Conservation (phyloP, 1,140 invertebrate species). For the Steinernema feltiae region DNA sequence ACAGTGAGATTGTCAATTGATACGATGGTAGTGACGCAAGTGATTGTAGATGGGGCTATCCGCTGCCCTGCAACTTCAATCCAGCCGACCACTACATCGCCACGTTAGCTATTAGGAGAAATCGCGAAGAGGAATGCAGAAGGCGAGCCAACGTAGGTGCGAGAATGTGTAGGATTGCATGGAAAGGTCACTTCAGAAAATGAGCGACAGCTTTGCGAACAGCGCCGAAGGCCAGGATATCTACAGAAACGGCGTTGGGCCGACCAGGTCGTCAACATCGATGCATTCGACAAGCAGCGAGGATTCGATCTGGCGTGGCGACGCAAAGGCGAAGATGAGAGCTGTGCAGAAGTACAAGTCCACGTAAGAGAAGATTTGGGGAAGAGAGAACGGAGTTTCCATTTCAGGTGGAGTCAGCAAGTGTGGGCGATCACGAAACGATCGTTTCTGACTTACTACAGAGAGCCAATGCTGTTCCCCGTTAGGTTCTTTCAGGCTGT, state of each 20-base stretch:
- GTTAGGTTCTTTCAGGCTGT: neutral
- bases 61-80: slow-evolving; percentile 73
- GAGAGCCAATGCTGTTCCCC: slow-evolving; percentile 72
- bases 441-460: slow-evolving; percentile 78
- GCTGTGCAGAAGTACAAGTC: slow-evolving; percentile 11
- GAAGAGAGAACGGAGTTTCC: slow-evolving; percentile 24
- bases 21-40: too few relatives aligned
- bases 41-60: slow-evolving; percentile 69
- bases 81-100: slow-evolving; percentile 88
- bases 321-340: neutral
- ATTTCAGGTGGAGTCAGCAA: slow-evolving; percentile 75
- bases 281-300: neutral
- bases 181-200: slow-evolving; percentile 63
- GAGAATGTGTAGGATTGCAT: neutral
- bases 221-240: slow-evolving; percentile 63
- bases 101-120: slow-evolving; percentile 76
- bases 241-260: slow-evolving; percentile 31
- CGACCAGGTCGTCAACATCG: slow-evolving; percentile 65
- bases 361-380: slow-evolving; percentile 13
- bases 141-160: slow-evolving; percentile 40
- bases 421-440: slow-evolving; percentile 81
- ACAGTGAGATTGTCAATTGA: too few relatives aligned
- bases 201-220: slow-evolving; percentile 70
- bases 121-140: slow-evolving; percentile 67
- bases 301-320: neutral